These are phyloP conservation scores for Parnassius smintheus DNA, from an alignment of 2,888 invertebrate genomes.

Conservation along the genomic window DNA sequence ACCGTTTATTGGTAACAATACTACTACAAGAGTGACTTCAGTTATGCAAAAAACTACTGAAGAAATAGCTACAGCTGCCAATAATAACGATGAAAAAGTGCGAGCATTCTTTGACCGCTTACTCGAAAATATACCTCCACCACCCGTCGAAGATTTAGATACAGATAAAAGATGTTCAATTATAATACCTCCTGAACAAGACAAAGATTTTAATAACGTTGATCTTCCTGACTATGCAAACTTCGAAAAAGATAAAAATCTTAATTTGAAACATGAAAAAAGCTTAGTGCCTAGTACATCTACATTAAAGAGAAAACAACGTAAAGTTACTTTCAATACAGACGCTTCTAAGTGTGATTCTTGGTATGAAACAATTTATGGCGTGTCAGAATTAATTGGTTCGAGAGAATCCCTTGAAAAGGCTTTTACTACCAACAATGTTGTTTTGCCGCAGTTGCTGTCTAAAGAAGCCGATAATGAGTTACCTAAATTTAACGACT, in stretches of 20 bases:
- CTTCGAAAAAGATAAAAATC: constrained; percentile 55
- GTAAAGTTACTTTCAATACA: constrained; percentile 51
- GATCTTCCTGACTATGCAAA: constrained; percentile 59
- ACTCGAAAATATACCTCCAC: constrained; percentile 60
- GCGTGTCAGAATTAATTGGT: constrained; percentile 50
- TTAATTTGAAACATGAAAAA: constrained; percentile 38
- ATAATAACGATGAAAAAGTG: constrained; percentile 50
- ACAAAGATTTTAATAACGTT: constrained; percentile 47
- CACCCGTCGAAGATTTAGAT: constrained; percentile 49
- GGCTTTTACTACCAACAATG: not conserved
- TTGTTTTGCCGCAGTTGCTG: not conserved
- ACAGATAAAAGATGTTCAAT: constrained; percentile 36
- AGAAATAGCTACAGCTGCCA: constrained; percentile 8
- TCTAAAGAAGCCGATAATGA: constrained; percentile 30
- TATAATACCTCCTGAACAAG: constrained; percentile 31
- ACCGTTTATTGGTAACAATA: constrained; percentile 38
- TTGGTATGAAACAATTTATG: constrained; percentile 69
- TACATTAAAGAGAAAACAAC: constrained; percentile 54
- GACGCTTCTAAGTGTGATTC: constrained; percentile 44
- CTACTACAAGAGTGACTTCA: constrained; percentile 44
- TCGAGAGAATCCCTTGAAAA: constrained; percentile 15
- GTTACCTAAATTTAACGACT: constrained; percentile 31
- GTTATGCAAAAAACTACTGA: constrained; percentile 35
- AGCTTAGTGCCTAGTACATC: constrained; percentile 48
- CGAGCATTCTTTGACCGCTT: constrained; percentile 58